A percentile compares a stretch with the other conserved stretches of the same genome.
phyloP scores from a whole-genome alignment of 2,113 vertebrate genomes.

The Phyllostomus hastatus region DNA sequence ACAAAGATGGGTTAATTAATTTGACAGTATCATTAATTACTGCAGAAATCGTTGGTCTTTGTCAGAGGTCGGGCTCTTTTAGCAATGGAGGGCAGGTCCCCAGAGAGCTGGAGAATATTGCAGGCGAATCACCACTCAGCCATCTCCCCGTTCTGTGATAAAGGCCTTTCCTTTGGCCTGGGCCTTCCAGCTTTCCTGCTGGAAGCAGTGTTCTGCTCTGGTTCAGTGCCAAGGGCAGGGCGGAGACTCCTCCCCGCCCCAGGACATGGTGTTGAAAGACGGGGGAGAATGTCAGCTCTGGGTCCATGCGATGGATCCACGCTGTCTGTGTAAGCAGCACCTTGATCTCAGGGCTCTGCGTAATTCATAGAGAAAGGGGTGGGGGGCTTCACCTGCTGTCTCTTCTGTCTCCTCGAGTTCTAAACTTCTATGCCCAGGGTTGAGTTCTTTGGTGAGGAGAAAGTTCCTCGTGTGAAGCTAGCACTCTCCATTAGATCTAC shows the following conservation, averaged over 20 bases:
- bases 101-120: not conserved
- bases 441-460: not conserved
- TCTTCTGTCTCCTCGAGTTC: not conserved
- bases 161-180: not conserved
- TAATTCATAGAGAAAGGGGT: not conserved
- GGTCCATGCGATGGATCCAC: not conserved
- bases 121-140: not conserved
- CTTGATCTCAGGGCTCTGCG: not conserved
- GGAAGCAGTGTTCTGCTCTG: not conserved
- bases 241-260: not conserved
- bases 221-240: not conserved
- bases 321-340: not conserved
- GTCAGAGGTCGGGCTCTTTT: constrained; percentile 68
- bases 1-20: constrained; percentile 74
- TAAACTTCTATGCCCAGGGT: not conserved
- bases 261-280: not conserved
- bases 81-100: constrained; percentile 65
- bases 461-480: not conserved
- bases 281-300: not conserved
- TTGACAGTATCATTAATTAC: constrained; percentile 75
- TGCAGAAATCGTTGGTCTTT: constrained; percentile 64
- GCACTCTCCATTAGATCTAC: not conserved
- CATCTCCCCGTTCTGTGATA: not conserved
- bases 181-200: not conserved
- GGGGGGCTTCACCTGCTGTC: not conserved